Percentiles rank a stretch among this genome's conserved stretches.
Conservation (phyloP, 1,140 invertebrate genomes). For the Aradophagus sp. region DNA sequence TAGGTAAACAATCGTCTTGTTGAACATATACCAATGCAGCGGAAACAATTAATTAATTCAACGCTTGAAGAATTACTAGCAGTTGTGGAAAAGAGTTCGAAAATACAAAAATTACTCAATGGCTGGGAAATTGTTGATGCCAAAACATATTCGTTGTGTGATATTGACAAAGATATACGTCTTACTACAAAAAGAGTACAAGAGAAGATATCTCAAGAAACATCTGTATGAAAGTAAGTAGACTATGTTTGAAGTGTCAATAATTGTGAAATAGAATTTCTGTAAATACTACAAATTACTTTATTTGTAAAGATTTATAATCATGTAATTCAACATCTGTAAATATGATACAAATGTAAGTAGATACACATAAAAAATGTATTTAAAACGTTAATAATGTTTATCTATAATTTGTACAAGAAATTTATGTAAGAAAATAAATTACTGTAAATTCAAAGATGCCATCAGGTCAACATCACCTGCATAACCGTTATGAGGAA, state of each 20-base stretch:
- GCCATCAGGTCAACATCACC: slow-evolving; percentile 66
- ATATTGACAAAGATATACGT: slow-evolving; percentile 56
- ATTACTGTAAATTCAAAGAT: slow-evolving; percentile 24
- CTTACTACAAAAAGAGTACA: slow-evolving; percentile 49
- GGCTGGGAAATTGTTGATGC: slow-evolving; percentile 46
- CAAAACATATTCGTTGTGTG: slow-evolving; percentile 48
- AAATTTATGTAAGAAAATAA: background rate
- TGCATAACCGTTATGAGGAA: slow-evolving; percentile 81
- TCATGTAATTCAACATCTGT: too few species aligned
- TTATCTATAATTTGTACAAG: too few species aligned
- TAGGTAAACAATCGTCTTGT: slow-evolving; percentile 73
- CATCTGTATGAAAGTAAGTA: slow-evolving; percentile 11
- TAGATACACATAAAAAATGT: too few species aligned
- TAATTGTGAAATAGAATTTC: slow-evolving; percentile 10
- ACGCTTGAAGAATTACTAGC: slow-evolving; percentile 74
- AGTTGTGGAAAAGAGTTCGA: slow-evolving; percentile 71
- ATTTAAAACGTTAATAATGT: too few species aligned
- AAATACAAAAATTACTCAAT: slow-evolving; percentile 44
- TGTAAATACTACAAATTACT: background rate
- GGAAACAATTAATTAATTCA: background rate
- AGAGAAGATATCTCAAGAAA: slow-evolving; percentile 22
- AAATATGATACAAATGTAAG: too few species aligned
- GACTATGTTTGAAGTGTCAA: background rate
- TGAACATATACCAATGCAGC: background rate
- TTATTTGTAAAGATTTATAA: too few species aligned